Base-by-base conservation (phyloP, 2,888 invertebrate genomes). In the Odontocerum albicorne region DNA sequence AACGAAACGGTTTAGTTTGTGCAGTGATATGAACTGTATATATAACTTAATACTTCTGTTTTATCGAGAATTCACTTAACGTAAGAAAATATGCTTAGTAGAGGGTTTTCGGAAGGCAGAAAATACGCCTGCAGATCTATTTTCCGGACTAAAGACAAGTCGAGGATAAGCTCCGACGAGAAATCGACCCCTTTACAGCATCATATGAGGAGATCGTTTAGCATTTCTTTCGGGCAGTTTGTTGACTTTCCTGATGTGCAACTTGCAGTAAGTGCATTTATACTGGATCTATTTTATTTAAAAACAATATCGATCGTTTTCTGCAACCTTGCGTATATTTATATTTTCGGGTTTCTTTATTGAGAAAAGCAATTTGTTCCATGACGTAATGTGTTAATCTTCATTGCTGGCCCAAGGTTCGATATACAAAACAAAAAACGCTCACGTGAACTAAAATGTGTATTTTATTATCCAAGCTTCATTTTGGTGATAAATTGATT, bases 21-120 rank as follows among this genome's bases (percentile, higher is more conserved):
- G 31, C 19, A 31, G 44, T 31, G 44, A 32, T 31, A 44, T 31
- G 44, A 44, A 19, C 44, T 31, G 32, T 13, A 17, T 32, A 31
- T 31, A 44, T 44, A 31, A 44, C 44, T 2, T 32, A 3, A 32
- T 32, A n/a, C 21, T 35, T 6, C 22, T 46, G 46, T 35, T 46
- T 21, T 46, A 46, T 20, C 46, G 46, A 21, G 46, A 46, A 12
- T 17, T 16, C n/a, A 44, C 44, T 17, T 44, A 44, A 8, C 7
- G 21, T 38, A 3, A 33, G 33, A 17, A 17, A n/a, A 10, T 3
- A 55, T 55, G 55, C 12, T 55, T 1, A 13, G 17, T 10, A 32
- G 55, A 19, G 44, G 44, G 8, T 16, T 49, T 15, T 13, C 38
- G 10, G 55, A 55, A 21, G 49, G 49, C n/a, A 49, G 49, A 13